Base-by-base conservation (phyloP, 1,140 invertebrate species). In the Helicoverpa armigera region DNA sequence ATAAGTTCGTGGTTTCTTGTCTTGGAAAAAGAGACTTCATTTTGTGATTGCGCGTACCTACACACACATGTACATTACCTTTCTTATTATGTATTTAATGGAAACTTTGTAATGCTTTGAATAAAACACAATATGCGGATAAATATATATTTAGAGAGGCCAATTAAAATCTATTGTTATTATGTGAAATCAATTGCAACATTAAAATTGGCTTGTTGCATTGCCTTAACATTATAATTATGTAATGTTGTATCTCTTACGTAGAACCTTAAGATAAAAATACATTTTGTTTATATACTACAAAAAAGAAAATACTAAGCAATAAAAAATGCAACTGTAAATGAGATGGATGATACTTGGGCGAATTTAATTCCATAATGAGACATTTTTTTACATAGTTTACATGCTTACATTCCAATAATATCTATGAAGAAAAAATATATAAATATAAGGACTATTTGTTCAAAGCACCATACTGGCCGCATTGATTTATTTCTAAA, bases 101-200 rank as follows among this genome's bases (percentile, higher is more conserved):
- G 9, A 43, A 43, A 43, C 35, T 9, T 43, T 54, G 53, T 13
- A 11, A 31, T 18, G 58, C 43, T 54, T 11, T 31, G 50, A 35
- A 77, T 65, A 54, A 77, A 77, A 65, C 3, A 18, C 50, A 54
- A 77, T 67, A 54, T 80, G 85, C 86, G 88, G 87, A 90, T 92
- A 92, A 91, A 92, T 92, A 93, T 88, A 91, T 88, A 81, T 93
- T 93, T 91, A 92, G 91, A 94, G 92, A 94, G 91, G 91, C 91
- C 92, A 92, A 90, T 91, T 89, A 77, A 88, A 89, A 87, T 86
- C 84, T 91, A 90, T 89, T 87, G 77, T 84, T 79, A 82, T 82
- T 83, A 79, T 79, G 54, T 82, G 84, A 85, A 87, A 85, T 83
- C 87, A 86, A 87, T 84, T 84, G 83, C 84, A 88, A 89, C 85